Evolutionary conservation across 92 coral and sea anemone genomes (phyloP).

Genomic region (Porites divaricata): DNA sequence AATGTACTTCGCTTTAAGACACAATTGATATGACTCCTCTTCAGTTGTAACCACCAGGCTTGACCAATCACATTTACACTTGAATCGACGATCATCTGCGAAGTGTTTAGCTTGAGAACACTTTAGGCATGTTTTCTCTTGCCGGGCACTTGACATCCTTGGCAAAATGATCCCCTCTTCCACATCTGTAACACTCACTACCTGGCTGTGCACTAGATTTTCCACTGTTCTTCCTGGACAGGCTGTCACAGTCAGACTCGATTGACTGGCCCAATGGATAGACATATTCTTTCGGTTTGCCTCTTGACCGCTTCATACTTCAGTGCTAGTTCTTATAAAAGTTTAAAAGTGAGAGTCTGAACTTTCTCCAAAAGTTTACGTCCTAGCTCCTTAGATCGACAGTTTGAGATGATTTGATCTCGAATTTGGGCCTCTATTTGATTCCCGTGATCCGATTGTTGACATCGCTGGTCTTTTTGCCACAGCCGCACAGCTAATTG

Average conservation of each 20-base stretch:
- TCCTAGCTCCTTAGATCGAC: slow-evolving; percentile 41
- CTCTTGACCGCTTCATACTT: slow-evolving; percentile 30
- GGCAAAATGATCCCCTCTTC: slow-evolving; percentile 33
- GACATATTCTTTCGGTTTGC: slow-evolving; percentile 25
- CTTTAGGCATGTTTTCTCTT: slow-evolving; percentile 27
- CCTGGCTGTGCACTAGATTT: slow-evolving; percentile 3
- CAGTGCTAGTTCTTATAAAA: slow-evolving; percentile 21
- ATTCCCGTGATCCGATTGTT: slow-evolving; percentile 19
- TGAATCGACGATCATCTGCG: slow-evolving; percentile 41
- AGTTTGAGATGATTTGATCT: slow-evolving; percentile 51
- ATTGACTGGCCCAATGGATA: slow-evolving; percentile 8
- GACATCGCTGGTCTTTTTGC: slow-evolving; percentile 19
- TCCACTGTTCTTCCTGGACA: neutral
- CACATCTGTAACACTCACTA: slow-evolving; percentile 49
- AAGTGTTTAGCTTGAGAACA: slow-evolving; percentile 38
- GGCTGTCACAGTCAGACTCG: neutral
- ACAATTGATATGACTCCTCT: slow-evolving; percentile 11
- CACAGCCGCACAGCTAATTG: neutral
- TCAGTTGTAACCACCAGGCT: slow-evolving; percentile 23
- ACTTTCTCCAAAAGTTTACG: slow-evolving; percentile 58
- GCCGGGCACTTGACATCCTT: slow-evolving; percentile 43
- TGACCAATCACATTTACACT: slow-evolving; percentile 22
- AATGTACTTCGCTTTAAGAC: neutral
- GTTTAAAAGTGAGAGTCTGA: slow-evolving; percentile 21
- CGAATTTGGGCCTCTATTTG: slow-evolving; percentile 38